Evolutionary conservation across 2,797 vertebrate genomes (phyloP), one percentile per base, ranked within the genome.

Genomic region (Cercopithecus mitis): DNA sequence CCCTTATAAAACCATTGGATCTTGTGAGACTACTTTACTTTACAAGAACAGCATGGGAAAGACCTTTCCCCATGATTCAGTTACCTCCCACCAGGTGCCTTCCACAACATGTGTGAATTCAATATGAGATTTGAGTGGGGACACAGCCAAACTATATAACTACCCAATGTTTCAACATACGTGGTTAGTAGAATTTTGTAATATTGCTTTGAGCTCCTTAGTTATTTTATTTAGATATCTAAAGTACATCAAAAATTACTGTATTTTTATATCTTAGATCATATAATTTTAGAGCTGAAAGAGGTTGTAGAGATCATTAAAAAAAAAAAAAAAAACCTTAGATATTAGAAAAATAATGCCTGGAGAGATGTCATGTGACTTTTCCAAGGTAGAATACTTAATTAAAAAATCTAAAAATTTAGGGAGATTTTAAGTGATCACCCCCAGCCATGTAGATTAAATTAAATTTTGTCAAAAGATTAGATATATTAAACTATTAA

Each of bases 281-380:
- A 81, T 52, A 41, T 45, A 87, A 76, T 90, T 90, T 95, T 79
- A 57, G 82, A 80, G 7, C 87, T 67, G 19, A 14, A 91, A 75
- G 39, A 64, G 4, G 73, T 14, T 75, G 57, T 67, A 79, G 4
- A 95, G 8, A 25, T 73, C 3, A 75, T 88, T 82, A 30, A 33
- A 82, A 55, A 41, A 41, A 33, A 82, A 41, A 41, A 41, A 41
- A 81, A 36, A 20, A 5, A 0, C 2, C 88, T 94, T 45, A 39
- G n/a, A 47, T 93, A 73, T 77, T 90, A 83, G 50, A 72, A 76
- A 97, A 94, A 70, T 30, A 19, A 95, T 43, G 55, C 13, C 20
- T 61, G 27, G 50, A 87, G 9, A 87, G 8, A 30, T 61, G 43
- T 83, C 72, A 10, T 58, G 75, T 92, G 47, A 50, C n/a, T 89